phyloP scores from a whole-genome alignment of 2,888 invertebrate species.

The Cosmia pyralina region DNA sequence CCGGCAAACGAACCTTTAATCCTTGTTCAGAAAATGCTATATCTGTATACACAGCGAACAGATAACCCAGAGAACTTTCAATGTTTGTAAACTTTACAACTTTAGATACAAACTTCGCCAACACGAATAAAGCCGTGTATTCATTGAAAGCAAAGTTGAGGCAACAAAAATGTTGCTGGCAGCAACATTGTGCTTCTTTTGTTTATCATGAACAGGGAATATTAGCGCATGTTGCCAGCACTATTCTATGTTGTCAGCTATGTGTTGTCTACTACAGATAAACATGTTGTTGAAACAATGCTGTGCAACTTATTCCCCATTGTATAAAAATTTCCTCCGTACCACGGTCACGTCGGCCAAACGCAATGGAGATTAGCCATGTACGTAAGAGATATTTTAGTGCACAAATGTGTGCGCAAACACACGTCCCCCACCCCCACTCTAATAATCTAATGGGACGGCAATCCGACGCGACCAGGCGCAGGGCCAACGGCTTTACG shows the following conservation, averaged over 20 bases:
- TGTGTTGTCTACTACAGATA: neutral
- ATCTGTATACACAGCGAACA: neutral
- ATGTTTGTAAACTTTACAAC: conserved; percentile 42
- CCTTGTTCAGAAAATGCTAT: conserved; percentile 26
- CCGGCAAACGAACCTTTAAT: conserved; percentile 37
- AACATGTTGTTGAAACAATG: neutral
- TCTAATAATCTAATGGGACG: neutral
- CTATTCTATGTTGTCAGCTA: neutral
- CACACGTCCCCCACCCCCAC: neutral
- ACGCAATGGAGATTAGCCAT: neutral
- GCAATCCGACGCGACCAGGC: neutral
- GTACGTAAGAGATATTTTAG: neutral
- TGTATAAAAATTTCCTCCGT: neutral
- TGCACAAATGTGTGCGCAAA: neutral
- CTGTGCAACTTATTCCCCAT: neutral
- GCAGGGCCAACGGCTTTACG: neutral
- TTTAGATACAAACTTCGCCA: conserved; percentile 26
- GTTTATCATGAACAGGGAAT: too few relatives aligned
- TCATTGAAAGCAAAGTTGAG: neutral
- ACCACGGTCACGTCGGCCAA: neutral
- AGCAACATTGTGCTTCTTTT: neutral
- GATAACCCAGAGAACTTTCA: conserved; percentile 36
- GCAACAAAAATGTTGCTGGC: neutral
- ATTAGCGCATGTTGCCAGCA: neutral
- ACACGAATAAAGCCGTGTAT: conserved; percentile 14